Evolutionary conservation across 1,140 invertebrate species (phyloP).

Genomic region (Papilio dardanus): DNA sequence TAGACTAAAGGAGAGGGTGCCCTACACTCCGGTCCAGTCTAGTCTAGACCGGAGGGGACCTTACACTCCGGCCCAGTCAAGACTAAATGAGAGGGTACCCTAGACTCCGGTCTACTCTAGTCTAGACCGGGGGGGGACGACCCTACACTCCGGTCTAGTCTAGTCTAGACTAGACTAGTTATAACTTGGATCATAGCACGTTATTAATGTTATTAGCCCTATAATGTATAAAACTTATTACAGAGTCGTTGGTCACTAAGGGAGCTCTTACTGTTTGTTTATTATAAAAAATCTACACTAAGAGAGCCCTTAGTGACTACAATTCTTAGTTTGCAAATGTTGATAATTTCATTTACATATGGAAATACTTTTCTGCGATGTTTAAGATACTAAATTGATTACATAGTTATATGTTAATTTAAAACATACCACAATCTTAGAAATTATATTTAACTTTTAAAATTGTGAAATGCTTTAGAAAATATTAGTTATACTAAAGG

Average conservation of each 20-base stretch:
- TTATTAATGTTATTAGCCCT: not conserved
- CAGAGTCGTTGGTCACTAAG: not conserved
- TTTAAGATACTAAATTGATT: constrained; percentile 1
- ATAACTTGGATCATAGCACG: constrained; percentile 3
- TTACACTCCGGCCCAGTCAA: too few species aligned
- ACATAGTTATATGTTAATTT: not conserved
- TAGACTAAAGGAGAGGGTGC: too few species aligned
- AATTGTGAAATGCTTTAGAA: not conserved
- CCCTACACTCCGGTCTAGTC: too few species aligned
- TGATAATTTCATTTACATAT: not conserved
- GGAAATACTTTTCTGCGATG: not conserved
- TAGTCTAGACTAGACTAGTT: not conserved
- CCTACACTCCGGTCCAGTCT: too few species aligned
- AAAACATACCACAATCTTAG: not conserved
- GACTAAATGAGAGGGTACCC: too few species aligned
- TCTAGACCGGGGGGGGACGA: too few species aligned
- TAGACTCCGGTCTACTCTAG: too few species aligned
- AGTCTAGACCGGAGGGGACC: too few species aligned
- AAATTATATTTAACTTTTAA: not conserved
- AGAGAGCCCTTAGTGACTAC: not conserved
- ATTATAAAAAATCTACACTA: not conserved
- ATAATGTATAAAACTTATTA: not conserved
- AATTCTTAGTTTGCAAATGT: not conserved
- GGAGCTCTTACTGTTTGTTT: not conserved
- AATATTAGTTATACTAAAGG: constrained; percentile 24